Percentiles rank a stretch among this genome's conserved stretches.
These are phyloP conservation scores for Pantherophis vulpinus DNA, from an alignment of 2,797 vertebrate genomes.

Conservation along the genomic window DNA sequence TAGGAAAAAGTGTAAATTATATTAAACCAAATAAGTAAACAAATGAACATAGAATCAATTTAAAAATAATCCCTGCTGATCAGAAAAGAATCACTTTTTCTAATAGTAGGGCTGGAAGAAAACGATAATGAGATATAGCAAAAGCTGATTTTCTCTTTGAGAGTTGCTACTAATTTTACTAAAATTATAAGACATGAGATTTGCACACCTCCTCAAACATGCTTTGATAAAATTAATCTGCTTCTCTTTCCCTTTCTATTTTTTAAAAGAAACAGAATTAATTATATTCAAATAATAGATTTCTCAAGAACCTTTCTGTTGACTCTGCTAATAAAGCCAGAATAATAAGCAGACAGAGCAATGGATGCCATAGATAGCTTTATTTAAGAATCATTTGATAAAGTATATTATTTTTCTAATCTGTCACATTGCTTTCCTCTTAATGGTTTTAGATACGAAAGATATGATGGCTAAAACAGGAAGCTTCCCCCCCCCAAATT, in stretches of 20 bases:
- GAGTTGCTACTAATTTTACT: not conserved
- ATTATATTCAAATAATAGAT: not conserved
- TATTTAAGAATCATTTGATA: not conserved
- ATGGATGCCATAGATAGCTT: not conserved
- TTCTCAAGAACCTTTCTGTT: not conserved
- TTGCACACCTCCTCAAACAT: not conserved
- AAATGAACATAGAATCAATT: not conserved
- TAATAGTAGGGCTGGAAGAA: not conserved
- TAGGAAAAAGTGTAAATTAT: not conserved
- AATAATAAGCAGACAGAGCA: not conserved
- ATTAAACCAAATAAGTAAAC: not conserved
- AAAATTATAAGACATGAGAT: not conserved
- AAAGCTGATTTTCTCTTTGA: not conserved
- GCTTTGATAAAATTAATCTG: not conserved
- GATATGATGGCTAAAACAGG: constrained; percentile 19
- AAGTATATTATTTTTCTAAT: not conserved
- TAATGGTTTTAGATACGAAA: not conserved
- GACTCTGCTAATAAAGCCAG: not conserved
- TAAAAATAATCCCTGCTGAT: not conserved
- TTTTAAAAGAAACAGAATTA: not conserved
- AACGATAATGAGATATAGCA: not conserved
- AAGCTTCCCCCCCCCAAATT: constrained; percentile 11
- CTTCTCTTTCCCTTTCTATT: not conserved
- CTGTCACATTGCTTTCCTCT: constrained; percentile 32
- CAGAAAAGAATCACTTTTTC: not conserved